Percentiles rank a stretch among this genome's conserved stretches.
Evolutionary conservation across 2,797 vertebrate genomes (phyloP).

Genomic region (Coracias cyanogaster): DNA sequence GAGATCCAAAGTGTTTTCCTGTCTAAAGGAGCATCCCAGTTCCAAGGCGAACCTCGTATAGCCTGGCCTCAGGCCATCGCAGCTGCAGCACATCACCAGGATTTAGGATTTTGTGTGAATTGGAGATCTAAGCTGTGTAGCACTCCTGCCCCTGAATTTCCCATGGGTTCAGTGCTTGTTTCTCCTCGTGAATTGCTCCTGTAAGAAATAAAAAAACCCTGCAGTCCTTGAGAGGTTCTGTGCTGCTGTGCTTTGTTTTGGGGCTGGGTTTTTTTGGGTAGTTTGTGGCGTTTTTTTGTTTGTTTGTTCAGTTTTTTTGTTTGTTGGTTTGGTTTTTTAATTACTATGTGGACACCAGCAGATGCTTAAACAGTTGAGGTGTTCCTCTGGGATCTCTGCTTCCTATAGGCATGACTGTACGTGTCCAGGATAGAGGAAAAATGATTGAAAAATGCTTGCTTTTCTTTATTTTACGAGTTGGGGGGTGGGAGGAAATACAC

Average conservation of each 20-base stretch:
- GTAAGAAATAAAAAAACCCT: neutral
- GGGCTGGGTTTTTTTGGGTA: neutral
- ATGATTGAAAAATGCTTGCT: neutral
- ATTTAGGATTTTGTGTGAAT: neutral
- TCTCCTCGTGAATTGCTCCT: neutral
- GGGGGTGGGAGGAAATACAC: fast-evolving
- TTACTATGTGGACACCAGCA: neutral
- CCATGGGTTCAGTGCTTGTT: neutral
- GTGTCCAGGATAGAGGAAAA: neutral
- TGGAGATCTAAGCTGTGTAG: neutral
- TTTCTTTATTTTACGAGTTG: neutral
- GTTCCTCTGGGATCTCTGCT: neutral
- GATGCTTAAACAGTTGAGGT: neutral
- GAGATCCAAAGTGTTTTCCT: neutral
- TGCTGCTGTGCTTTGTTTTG: neutral
- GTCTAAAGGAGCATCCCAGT: neutral
- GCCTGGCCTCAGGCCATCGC: neutral
- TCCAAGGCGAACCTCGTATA: neutral
- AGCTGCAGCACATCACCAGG: neutral
- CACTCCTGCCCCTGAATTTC: neutral
- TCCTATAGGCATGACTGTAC: neutral
- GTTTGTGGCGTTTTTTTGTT: neutral
- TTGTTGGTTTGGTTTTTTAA: neutral
- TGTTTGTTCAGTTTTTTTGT: neutral
- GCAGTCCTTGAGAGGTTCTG: neutral